Evolutionary conservation across 2,797 vertebrate genomes (phyloP).

Genomic region (Squalus acanthias): DNA sequence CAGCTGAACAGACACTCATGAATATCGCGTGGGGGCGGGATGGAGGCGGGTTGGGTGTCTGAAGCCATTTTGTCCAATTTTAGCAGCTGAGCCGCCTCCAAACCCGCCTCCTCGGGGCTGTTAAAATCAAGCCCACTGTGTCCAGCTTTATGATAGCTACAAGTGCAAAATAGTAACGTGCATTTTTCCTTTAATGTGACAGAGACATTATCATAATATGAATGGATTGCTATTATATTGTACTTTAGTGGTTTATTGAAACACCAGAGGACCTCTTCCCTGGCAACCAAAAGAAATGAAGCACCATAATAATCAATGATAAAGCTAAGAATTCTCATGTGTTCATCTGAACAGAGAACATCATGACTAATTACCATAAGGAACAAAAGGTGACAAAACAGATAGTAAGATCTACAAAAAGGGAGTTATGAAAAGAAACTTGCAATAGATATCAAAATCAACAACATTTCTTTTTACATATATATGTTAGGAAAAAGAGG

Average conservation of each 20-base stretch:
- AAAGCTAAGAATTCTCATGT: not conserved
- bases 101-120: no score
- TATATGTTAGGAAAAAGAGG: no score
- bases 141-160: not conserved
- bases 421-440: no score
- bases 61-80: no score
- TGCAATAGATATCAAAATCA: no score
- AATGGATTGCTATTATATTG: not conserved
- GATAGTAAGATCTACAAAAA: no score
- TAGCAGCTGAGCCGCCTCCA: no score
- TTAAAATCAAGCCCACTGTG: not conserved
- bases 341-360: conserved; percentile 10
- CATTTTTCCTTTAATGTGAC: conserved; percentile 24
- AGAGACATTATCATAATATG: not conserved
- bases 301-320: not conserved
- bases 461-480: no score
- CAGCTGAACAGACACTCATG: no score
- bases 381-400: no score
- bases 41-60: no score
- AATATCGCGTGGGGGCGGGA: no score
- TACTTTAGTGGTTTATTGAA: not conserved
- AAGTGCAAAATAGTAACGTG: not conserved
- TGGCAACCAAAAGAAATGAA: not conserved
- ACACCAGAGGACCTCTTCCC: not conserved
- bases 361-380: not conserved